Base-by-base conservation (phyloP, 2,113 vertebrate species). In the Octodon degus region DNA sequence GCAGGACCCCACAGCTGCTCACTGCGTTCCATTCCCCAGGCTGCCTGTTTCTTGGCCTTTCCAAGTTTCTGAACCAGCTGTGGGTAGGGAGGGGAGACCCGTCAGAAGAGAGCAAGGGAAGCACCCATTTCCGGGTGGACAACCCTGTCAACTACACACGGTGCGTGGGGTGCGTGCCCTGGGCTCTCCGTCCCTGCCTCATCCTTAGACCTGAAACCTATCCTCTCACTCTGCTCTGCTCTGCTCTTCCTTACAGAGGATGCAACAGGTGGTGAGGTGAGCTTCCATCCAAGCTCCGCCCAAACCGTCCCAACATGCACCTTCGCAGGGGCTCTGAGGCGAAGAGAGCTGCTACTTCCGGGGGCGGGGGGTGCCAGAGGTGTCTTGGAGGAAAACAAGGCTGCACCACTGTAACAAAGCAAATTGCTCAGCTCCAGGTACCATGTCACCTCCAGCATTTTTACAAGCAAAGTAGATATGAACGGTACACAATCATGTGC, bases 141-240 rank as follows among this genome's bases (percentile, higher is more conserved):
- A 10, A 20, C 70, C 53, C 10, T 2, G 2, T 24, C 14, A 0
- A 43, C 79, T 16, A 1, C 3, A 7, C 0, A 1, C 24, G 32
- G n/a, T 25, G 68, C n/a, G 14, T 9, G 0, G 0, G 83, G 72
- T 43, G 14, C 17, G 1, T 7, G 9, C 24, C 79, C 55, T 50
- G 55, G 24, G 9, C 24, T 53, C 58, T 91, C 74, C 37, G 16
- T 53, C 25, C 22, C 8, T 65, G 30, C n/a, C 90, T 96, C 90
- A 4, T 72, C 43, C 68, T n/a, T 37, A 37, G 14, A 55, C 30
- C 34, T 47, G 17, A 37, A 72, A 43, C 25, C 88, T 81, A 24
- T 53, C 84, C 63, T 89, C 22, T 58, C 58, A 40, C 3, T n/a
- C 43, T 87, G 22, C 74, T 55, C 72, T 74, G 40, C 27, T 17